Conservation (phyloP, 1,140 invertebrate species). For the Pachypeltis micranthus region DNA sequence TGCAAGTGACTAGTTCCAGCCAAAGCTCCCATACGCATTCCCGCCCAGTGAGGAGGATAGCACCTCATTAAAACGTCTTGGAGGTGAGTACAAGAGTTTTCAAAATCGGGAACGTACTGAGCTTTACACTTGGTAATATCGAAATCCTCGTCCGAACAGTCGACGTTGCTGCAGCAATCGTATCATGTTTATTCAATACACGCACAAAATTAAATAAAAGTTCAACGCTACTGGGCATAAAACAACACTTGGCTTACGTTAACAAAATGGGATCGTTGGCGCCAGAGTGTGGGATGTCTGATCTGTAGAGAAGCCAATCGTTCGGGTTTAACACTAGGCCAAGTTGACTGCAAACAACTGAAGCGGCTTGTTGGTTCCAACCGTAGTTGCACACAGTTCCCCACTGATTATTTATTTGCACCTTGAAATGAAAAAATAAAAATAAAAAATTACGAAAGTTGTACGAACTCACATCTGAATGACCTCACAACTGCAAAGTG, state of each 20-base stretch:
- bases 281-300: conserved; percentile 65
- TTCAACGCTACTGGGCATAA: background rate
- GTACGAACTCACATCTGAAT: too few relatives aligned
- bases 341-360: conserved; percentile 88
- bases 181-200: background rate
- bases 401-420: conserved; percentile 73
- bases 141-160: conserved; percentile 82
- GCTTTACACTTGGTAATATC: conserved; percentile 80
- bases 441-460: too few relatives aligned
- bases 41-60: conserved; percentile 84
- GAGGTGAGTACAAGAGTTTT: conserved; percentile 78
- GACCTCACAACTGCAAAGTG: too few relatives aligned
- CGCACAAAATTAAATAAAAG: too few relatives aligned
- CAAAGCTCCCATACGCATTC: conserved; percentile 74
- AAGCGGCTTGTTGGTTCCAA: conserved; percentile 86
- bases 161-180: conserved; percentile 56
- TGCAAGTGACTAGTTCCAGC: conserved; percentile 78
- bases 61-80: conserved; percentile 81
- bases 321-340: conserved; percentile 84
- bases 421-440: too few relatives aligned
- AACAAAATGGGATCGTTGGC: conserved; percentile 52
- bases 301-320: conserved; percentile 75
- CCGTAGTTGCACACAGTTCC: conserved; percentile 94
- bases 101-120: conserved; percentile 60
- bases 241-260: conserved; percentile 20